Percentiles rank a stretch among this genome's conserved stretches.
Conservation (phyloP, 2,113 vertebrate genomes). For the Corythaixoides concolor region DNA sequence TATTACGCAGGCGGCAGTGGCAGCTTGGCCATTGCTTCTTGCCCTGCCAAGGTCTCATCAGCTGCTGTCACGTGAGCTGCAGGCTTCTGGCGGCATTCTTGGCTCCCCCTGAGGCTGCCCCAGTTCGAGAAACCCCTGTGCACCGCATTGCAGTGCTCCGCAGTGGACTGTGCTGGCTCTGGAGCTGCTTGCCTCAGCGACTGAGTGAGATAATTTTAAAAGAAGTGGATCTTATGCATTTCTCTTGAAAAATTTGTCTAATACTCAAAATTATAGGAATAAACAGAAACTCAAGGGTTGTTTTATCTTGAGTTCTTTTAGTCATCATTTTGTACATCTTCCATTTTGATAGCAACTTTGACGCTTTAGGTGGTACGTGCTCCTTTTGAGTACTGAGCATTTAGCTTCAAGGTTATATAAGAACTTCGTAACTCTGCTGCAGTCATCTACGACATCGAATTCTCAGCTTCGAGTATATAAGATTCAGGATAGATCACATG, state of each 20-base stretch:
- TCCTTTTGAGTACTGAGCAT: neutral
- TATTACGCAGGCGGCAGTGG: too few relatives aligned
- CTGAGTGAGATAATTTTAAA: neutral
- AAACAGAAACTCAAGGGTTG: neutral
- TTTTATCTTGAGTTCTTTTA: neutral
- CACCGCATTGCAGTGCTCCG: too few relatives aligned
- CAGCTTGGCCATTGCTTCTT: neutral
- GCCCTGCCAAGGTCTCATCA: neutral
- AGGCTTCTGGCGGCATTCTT: neutral
- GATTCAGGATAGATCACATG: neutral
- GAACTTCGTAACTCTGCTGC: neutral
- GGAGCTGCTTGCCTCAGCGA: neutral
- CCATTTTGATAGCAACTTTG: neutral
- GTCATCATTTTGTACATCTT: neutral
- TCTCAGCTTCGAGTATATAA: neutral
- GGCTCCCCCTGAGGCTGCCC: neutral
- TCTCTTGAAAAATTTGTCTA: neutral
- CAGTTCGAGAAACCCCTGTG: too few relatives aligned
- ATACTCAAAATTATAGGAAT: neutral
- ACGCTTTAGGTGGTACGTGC: neutral
- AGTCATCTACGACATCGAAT: neutral
- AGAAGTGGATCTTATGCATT: neutral
- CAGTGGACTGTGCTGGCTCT: neutral
- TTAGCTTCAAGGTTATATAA: neutral
- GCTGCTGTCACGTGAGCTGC: rapidly evolving